A percentile compares a stretch with the other conserved stretches of the same genome.
phyloP scores from a whole-genome alignment of 2,797 vertebrate species.

The Enteromius afrohamiltoni region DNA sequence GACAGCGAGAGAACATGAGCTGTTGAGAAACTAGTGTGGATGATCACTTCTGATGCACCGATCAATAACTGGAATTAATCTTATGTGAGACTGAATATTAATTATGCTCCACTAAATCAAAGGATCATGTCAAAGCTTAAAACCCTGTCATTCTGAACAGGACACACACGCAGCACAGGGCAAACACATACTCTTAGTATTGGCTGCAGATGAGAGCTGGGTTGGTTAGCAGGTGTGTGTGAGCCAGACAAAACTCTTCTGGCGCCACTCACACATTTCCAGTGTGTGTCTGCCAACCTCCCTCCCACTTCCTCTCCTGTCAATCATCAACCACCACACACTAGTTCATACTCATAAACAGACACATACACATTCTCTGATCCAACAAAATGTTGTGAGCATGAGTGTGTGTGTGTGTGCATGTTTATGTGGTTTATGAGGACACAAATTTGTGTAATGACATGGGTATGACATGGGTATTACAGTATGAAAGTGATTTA shows the following conservation, averaged over 20 bases:
- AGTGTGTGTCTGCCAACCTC: slow-evolving; percentile 66
- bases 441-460: too few species aligned
- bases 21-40: slow-evolving; percentile 3
- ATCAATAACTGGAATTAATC: slow-evolving; percentile 37
- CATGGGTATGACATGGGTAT: too few species aligned
- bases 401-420: background rate
- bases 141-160: background rate
- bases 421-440: too few species aligned
- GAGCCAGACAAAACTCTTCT: slow-evolving; percentile 61
- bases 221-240: slow-evolving; percentile 69
- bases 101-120: slow-evolving; percentile 29
- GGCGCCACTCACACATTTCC: slow-evolving; percentile 70
- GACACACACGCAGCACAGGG: slow-evolving; percentile 31
- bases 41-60: slow-evolving; percentile 1
- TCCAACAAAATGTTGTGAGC: slow-evolving; percentile 1
- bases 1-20: slow-evolving; percentile 8
- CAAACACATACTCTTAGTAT: slow-evolving; percentile 59
- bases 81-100: background rate
- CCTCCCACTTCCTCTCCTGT: slow-evolving; percentile 72
- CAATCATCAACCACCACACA: slow-evolving; percentile 64
- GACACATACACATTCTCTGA: slow-evolving; percentile 16
- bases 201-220: slow-evolving; percentile 77
- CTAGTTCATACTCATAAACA: slow-evolving; percentile 40
- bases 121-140: slow-evolving; percentile 7
- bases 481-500: too few species aligned